These are phyloP conservation scores for Neria commutata DNA, from an alignment of 2,888 invertebrate genomes.

Conservation along the genomic window DNA sequence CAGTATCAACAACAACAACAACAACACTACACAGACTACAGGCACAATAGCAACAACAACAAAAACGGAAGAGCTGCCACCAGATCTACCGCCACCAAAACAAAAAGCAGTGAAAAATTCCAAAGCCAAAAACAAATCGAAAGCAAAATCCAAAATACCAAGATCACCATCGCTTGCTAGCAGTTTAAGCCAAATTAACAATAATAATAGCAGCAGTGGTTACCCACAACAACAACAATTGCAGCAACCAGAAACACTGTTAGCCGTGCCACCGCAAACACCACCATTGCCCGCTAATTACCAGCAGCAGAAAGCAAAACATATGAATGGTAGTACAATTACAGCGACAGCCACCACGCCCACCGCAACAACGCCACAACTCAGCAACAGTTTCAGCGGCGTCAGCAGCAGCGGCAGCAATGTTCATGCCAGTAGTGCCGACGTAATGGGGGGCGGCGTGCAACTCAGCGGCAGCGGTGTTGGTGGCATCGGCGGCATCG, in stretches of 20 bases:
- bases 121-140: constrained; percentile 46
- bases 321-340: constrained; percentile 49
- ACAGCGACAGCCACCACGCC: constrained; percentile 26
- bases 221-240: constrained; percentile 8
- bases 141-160: constrained; percentile 55
- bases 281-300: constrained; percentile 56
- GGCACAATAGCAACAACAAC: constrained; percentile 28
- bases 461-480: constrained; percentile 23
- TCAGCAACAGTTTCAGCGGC: constrained; percentile 10
- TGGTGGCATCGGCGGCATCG: constrained; percentile 24
- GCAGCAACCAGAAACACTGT: constrained; percentile 25
- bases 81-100: constrained; percentile 54
- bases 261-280: constrained; percentile 52
- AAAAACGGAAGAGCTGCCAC: constrained; percentile 37
- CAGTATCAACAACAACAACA: constrained; percentile 25
- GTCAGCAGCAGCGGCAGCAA: constrained; percentile 28
- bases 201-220: constrained; percentile 32
- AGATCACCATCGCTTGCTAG: constrained; percentile 54
- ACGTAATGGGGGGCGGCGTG: constrained; percentile 39
- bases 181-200: constrained; percentile 39
- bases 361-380: constrained; percentile 27
- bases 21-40: too few species aligned
- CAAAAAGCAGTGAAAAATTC: constrained; percentile 53
- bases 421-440: constrained; percentile 19
- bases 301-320: constrained; percentile 43